phyloP scores from a whole-genome alignment of 2,113 vertebrate genomes.

The Poeciliopsis turrubarensis region DNA sequence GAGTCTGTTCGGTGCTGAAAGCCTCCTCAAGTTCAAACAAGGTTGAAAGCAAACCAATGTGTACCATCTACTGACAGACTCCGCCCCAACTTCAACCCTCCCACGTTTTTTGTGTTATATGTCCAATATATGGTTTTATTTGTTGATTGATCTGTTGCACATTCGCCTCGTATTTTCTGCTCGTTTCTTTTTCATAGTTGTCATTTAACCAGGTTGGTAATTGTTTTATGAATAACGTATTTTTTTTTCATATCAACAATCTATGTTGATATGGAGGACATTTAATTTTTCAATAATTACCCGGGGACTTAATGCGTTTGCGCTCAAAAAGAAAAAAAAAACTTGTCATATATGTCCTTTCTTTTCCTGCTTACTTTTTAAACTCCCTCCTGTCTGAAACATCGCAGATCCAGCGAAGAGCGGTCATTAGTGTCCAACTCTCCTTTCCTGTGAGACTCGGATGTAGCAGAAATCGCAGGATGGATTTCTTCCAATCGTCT shows the following conservation, averaged over 20 bases:
- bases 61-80: too few species aligned
- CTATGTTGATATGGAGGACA: not conserved
- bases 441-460: conserved; percentile 36
- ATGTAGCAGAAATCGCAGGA: conserved; percentile 28
- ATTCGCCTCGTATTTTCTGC: too few species aligned
- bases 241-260: not conserved
- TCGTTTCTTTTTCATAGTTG: too few species aligned
- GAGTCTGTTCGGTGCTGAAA: too few species aligned
- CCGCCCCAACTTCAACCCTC: too few species aligned
- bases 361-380: not conserved
- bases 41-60: too few species aligned
- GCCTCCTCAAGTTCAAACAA: too few species aligned
- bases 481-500: conserved; percentile 34
- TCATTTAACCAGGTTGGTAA: not conserved
- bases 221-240: not conserved
- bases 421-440: not conserved
- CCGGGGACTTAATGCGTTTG: not conserved
- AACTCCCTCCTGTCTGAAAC: not conserved
- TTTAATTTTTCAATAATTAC: not conserved
- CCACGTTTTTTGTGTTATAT: too few species aligned
- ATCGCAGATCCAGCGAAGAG: not conserved
- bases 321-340: not conserved
- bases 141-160: too few species aligned
- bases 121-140: too few species aligned
- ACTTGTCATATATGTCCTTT: not conserved